Conservation (phyloP, 2,113 vertebrate species). For the Vicugna pacos region DNA sequence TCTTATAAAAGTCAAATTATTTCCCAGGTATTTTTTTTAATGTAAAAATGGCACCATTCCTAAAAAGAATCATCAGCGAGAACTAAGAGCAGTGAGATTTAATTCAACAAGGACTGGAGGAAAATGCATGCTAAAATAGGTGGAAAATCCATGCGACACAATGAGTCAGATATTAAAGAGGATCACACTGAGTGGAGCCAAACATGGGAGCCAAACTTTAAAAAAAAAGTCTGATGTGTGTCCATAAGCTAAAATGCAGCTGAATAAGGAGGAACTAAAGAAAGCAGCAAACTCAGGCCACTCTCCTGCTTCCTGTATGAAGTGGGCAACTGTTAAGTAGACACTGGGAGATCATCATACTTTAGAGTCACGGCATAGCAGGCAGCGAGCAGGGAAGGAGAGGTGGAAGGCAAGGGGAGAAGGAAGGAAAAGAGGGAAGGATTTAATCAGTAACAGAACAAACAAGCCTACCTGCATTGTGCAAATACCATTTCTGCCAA, state of each 20-base stretch:
- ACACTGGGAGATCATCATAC: not conserved
- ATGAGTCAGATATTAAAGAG: not conserved
- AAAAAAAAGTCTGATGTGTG: not conserved
- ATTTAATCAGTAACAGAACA: not conserved
- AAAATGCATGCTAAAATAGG: not conserved
- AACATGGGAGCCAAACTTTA: not conserved
- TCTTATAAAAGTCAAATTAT: constrained; percentile 50
- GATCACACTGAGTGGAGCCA: not conserved
- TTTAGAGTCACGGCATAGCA: not conserved
- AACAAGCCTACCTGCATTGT: not conserved
- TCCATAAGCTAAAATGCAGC: not conserved
- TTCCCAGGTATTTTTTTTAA: not conserved
- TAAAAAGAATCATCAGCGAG: constrained; percentile 33
- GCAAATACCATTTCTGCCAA: constrained; percentile 2
- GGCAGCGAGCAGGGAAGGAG: not conserved
- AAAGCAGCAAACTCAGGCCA: not conserved
- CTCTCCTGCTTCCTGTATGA: not conserved
- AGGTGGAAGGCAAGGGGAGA: not conserved
- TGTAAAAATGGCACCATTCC: not conserved
- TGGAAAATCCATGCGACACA: not conserved
- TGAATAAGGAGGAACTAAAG: not conserved
- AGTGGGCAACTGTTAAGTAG: not conserved
- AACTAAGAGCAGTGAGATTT: constrained; percentile 45
- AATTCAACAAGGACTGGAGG: not conserved
- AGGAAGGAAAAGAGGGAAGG: not conserved